phyloP scores from a whole-genome alignment of 2,797 vertebrate species.

The Staurois parvus region DNA sequence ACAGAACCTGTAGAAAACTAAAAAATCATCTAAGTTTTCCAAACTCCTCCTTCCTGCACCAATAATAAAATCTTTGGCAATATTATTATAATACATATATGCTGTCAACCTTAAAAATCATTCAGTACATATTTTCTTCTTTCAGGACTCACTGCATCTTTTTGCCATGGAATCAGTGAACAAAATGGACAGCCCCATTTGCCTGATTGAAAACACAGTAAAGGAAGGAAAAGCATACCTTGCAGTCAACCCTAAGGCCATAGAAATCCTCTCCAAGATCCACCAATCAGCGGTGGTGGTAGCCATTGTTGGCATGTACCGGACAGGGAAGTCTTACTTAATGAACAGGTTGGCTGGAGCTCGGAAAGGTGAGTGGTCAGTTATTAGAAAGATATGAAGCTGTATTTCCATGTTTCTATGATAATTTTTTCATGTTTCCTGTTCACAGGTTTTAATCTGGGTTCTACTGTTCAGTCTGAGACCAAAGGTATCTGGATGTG shows the following conservation, averaged over 20 bases:
- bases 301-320: slow-evolving; percentile 63
- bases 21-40: too few species aligned
- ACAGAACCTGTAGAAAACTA: too few species aligned
- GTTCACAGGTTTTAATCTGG: slow-evolving; percentile 54
- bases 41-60: too few species aligned
- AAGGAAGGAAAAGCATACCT: slow-evolving; percentile 41
- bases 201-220: slow-evolving; percentile 63
- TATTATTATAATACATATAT: too few species aligned
- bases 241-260: slow-evolving; percentile 55
- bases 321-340: slow-evolving; percentile 70
- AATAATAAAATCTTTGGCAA: too few species aligned
- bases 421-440: not conserved
- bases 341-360: slow-evolving; percentile 33
- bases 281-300: slow-evolving; percentile 68
- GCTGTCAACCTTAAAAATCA: too few species aligned
- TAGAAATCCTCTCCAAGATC: slow-evolving; percentile 64
- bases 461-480: too few species aligned
- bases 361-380: not conserved
- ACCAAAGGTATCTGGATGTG: too few species aligned
- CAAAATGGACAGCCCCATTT: slow-evolving; percentile 64
- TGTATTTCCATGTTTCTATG: too few species aligned
- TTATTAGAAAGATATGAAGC: not conserved
- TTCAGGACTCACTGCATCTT: too few species aligned
- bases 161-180: not conserved
- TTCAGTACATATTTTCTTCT: too few species aligned